phyloP scores from a whole-genome alignment of 2,797 vertebrate genomes.

The Sternarchorhynchus goeldii region DNA sequence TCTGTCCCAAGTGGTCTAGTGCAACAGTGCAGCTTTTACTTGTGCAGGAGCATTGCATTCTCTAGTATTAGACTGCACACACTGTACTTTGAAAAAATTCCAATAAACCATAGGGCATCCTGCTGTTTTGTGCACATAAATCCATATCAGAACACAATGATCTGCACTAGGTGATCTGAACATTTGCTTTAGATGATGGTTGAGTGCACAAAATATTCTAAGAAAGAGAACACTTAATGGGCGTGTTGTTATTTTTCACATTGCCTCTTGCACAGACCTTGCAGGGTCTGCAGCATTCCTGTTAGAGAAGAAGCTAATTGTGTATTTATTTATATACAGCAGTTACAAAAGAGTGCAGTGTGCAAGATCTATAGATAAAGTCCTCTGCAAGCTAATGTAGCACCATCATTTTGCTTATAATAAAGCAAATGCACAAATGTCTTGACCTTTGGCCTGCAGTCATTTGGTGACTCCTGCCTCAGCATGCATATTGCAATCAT shows the following conservation, averaged over 20 bases:
- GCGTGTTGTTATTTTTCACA: conserved; percentile 28
- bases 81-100: no score
- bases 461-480: background rate
- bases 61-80: background rate
- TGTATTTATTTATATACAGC: conserved; percentile 13
- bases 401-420: background rate
- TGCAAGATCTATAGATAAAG: background rate
- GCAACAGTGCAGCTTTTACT: no score
- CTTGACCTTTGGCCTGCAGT: background rate
- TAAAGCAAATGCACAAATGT: background rate
- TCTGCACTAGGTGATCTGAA: conserved; percentile 8
- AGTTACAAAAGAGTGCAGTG: conserved; percentile 16
- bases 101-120: background rate
- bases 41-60: conserved; percentile 8
- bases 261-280: conserved; percentile 5
- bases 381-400: background rate
- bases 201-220: conserved; percentile 6
- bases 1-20: background rate
- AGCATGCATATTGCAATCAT: background rate
- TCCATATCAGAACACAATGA: background rate
- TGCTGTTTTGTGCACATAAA: conserved; percentile 8
- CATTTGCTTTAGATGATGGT: conserved; percentile 1
- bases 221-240: background rate
- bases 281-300: conserved; percentile 6
- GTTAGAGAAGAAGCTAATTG: conserved; percentile 15